These are phyloP conservation scores for Drosophila planitibia DNA, from an alignment of 2,888 invertebrate species.

Conservation along the genomic window DNA sequence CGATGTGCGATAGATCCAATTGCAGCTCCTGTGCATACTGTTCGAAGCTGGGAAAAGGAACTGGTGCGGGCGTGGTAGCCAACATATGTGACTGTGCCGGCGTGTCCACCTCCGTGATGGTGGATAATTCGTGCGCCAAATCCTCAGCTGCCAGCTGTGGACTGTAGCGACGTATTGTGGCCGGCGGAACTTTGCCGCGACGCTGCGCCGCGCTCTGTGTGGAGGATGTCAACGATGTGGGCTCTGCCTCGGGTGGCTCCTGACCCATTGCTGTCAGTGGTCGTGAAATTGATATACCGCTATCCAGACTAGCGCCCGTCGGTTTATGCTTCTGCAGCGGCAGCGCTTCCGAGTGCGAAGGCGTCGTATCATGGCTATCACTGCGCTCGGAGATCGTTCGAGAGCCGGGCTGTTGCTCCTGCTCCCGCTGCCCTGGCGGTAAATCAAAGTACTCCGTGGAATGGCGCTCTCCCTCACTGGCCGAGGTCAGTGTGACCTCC, in stretches of 20 bases:
- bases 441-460: slow-evolving; percentile 85
- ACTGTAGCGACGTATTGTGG: slow-evolving; percentile 82
- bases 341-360: slow-evolving; percentile 57
- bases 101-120: slow-evolving; percentile 89
- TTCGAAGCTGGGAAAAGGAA: slow-evolving; percentile 80
- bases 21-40: slow-evolving; percentile 86
- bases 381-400: slow-evolving; percentile 61
- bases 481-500: slow-evolving; percentile 84
- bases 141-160: slow-evolving; percentile 83
- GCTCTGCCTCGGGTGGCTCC: slow-evolving; percentile 58
- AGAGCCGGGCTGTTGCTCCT: slow-evolving; percentile 22
- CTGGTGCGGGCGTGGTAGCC: slow-evolving; percentile 37
- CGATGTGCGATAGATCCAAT: slow-evolving; percentile 78
- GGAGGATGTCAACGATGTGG: slow-evolving; percentile 61
- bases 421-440: slow-evolving; percentile 53
- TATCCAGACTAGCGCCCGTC: slow-evolving; percentile 83
- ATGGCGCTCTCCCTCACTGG: slow-evolving; percentile 81
- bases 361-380: slow-evolving; percentile 40
- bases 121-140: slow-evolving; percentile 88
- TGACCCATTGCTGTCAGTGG: slow-evolving; percentile 81
- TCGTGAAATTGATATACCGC: slow-evolving; percentile 84
- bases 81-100: slow-evolving; percentile 86
- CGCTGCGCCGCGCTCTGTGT: slow-evolving; percentile 48
- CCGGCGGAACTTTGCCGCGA: slow-evolving; percentile 70
- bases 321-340: slow-evolving; percentile 79